These are phyloP conservation scores for Odontamblyopus lacepedii DNA, from an alignment of 2,797 vertebrate species.

Conservation along the genomic window DNA sequence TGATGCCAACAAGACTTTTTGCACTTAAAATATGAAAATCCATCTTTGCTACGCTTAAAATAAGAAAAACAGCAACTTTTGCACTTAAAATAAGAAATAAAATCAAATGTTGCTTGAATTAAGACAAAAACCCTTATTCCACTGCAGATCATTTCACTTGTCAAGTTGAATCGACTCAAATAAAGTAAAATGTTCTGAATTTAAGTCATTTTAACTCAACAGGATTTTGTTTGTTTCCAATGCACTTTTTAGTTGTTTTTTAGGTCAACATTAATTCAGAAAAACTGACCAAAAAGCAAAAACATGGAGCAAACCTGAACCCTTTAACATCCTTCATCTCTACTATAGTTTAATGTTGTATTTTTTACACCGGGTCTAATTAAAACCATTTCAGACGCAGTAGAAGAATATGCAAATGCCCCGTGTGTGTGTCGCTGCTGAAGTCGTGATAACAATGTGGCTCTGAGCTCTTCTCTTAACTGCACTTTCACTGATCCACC, in stretches of 20 bases:
- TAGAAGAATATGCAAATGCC: constrained; percentile 82
- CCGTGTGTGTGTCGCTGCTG: constrained; percentile 62
- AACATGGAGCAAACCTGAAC: not conserved
- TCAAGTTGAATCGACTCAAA: no score
- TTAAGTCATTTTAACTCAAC: no score
- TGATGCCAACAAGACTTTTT: no score
- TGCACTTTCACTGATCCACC: constrained; percentile 82
- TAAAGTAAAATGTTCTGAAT: no score
- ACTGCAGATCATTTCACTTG: no score
- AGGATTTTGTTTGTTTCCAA: no score
- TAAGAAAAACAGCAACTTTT: no score
- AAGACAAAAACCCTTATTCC: no score
- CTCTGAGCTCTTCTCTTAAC: constrained; percentile 83
- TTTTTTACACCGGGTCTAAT: constrained; percentile 74
- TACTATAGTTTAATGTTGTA: constrained; percentile 27
- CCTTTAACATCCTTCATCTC: not conserved
- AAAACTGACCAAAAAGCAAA: not conserved
- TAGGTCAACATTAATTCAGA: not conserved
- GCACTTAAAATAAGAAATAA: not conserved
- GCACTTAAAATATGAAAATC: no score
- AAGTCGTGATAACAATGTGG: constrained; percentile 80
- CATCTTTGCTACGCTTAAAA: no score
- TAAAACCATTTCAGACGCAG: constrained; percentile 78
- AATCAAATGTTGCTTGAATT: no score
- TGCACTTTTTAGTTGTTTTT: not conserved